Evolutionary conservation across 2,888 invertebrate genomes (phyloP), one percentile per base, ranked within the genome.

Genomic region (Eristalis pertinax): DNA sequence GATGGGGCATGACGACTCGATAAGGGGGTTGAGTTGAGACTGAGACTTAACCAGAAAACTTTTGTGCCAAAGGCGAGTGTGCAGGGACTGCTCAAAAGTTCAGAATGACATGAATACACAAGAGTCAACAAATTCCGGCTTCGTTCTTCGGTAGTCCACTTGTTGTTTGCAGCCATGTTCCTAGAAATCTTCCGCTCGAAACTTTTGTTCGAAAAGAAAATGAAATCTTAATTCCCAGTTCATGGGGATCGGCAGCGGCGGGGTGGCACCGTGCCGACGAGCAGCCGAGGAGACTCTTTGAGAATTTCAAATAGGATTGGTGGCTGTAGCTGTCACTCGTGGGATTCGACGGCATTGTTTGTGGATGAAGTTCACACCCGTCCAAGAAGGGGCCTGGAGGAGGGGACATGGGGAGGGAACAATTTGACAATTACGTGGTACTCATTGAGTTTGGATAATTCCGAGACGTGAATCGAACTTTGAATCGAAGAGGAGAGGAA

Each of bases 81-180:
- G 26, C 26, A 13, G 60, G 26, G 15, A 3, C 24, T 29, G 50
- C 13, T 29, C 26, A 72, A 79, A 79, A 79, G 43, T 79, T 79
- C 15, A 0, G 22, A 56, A 58, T 67, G 73, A 73, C 73, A 73
- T 72, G 43, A 67, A 73, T 65, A 65, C 72, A 72, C 65, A 72
- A 67, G 72, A 67, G 79, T 79, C 79, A 79, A 79, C 79, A 79
- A 79, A 72, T 79, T 60, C 35, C 19, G 7, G 41, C 70, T 41
- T 60, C 58, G 26, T 43, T 22, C 68, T 26, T 26, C 35, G 19
- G 41, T 26, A 13, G 43, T 79, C 60, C 72, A 50, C 72, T 60
- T 67, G 65, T 35, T 63, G 69, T 70, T 50, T 50, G 26, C 24
- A 64, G 24, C 63, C 38, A 7, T 69, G 50, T 69, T 69, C 26